Evolutionary conservation across 2,113 vertebrate species (phyloP).

Genomic region (Narcine bancroftii): DNA sequence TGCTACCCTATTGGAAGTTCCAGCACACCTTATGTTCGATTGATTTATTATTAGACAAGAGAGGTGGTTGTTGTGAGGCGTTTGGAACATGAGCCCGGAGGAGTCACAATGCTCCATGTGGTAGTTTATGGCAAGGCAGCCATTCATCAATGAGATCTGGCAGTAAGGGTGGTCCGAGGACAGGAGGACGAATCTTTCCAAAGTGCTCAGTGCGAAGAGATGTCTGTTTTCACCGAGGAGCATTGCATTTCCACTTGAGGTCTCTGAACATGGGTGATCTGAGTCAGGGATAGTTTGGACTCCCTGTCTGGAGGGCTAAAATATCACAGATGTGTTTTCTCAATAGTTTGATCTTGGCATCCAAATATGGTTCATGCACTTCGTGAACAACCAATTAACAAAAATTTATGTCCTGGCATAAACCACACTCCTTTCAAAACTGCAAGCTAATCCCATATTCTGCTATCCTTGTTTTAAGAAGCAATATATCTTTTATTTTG

Average conservation of each 20-base stretch:
- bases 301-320: background rate
- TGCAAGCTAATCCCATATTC: background rate
- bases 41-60: background rate
- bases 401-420: background rate
- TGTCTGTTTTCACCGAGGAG: background rate
- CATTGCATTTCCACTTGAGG: background rate
- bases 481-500: background rate
- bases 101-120: background rate
- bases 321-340: background rate
- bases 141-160: background rate
- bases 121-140: background rate
- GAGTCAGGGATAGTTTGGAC: background rate
- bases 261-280: background rate
- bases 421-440: background rate
- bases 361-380: background rate
- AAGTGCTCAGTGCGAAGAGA: background rate
- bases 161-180: too few relatives aligned
- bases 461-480: background rate
- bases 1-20: too few relatives aligned
- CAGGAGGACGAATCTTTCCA: too few relatives aligned
- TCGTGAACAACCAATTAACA: background rate
- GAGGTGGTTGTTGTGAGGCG: background rate
- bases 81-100: background rate
- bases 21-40: background rate
- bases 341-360: background rate